phyloP scores from a whole-genome alignment of 1,140 invertebrate species.

The Eupristina koningsbergeri region DNA sequence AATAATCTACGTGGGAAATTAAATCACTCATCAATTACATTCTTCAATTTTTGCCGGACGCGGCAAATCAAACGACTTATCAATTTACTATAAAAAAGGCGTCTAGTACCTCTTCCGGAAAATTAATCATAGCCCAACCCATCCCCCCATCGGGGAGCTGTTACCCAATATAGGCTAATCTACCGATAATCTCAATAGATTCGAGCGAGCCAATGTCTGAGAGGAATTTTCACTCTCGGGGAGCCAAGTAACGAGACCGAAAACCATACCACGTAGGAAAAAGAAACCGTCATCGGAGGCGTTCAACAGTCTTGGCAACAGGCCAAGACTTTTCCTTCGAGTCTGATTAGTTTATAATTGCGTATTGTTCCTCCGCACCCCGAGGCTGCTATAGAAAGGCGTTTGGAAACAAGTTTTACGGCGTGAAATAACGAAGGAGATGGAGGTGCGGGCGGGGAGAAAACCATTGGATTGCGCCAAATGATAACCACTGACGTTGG shows the following conservation, averaged over 20 bases:
- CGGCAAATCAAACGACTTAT: not conserved
- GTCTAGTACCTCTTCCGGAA: conserved; percentile 17
- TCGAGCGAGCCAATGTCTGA: not conserved
- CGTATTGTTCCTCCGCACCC: conserved; percentile 57
- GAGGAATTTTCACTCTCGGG: too few relatives aligned
- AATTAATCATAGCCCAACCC: conserved; percentile 40
- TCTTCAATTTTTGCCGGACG: not conserved
- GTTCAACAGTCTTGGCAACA: conserved; percentile 58
- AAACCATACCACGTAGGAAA: not conserved
- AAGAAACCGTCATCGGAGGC: conserved; percentile 7
- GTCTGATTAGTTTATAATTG: conserved; percentile 66
- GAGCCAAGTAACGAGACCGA: not conserved
- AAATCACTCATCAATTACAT: not conserved
- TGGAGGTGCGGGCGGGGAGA: too few relatives aligned
- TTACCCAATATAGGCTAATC: not conserved
- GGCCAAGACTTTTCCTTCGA: conserved; percentile 54
- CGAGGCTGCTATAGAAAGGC: not conserved
- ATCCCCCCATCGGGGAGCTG: not conserved
- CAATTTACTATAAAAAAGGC: not conserved
- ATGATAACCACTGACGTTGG: too few relatives aligned
- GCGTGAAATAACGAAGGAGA: too few relatives aligned
- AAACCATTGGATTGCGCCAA: too few relatives aligned
- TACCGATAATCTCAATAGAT: conserved; percentile 26
- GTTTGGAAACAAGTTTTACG: not conserved
- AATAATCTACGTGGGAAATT: too few relatives aligned